phyloP scores from a whole-genome alignment of 92 coral and sea anemone genomes.

The Phenganax subtilis region DNA sequence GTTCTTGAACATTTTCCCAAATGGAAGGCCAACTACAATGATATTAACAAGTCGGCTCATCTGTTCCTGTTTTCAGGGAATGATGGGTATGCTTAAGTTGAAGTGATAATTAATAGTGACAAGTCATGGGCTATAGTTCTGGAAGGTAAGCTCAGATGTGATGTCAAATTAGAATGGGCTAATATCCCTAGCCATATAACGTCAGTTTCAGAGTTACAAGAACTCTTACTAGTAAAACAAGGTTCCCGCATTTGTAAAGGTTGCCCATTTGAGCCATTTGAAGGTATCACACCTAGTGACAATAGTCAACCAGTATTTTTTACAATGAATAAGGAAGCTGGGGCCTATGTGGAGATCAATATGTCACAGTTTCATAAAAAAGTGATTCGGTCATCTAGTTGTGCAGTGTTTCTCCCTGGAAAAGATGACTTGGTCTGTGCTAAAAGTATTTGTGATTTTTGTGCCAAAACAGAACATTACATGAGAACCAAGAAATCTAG shows the following conservation, averaged over 20 bases:
- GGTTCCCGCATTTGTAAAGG: conserved; percentile 27
- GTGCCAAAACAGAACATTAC: conserved; percentile 39
- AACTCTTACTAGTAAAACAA: not conserved
- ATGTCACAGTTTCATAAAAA: conserved; percentile 41
- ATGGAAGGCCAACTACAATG: conserved; percentile 29
- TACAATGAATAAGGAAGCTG: conserved; percentile 26
- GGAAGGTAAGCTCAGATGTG: conserved; percentile 36
- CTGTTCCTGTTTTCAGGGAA: conserved; percentile 43
- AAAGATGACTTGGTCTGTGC: conserved; percentile 30
- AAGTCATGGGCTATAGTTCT: conserved; percentile 26
- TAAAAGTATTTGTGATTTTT: conserved; percentile 39
- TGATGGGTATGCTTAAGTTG: conserved; percentile 44
- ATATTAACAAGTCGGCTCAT: conserved; percentile 29
- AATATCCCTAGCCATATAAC: conserved; percentile 29
- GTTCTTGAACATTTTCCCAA: conserved; percentile 22
- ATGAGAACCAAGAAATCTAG: conserved; percentile 45
- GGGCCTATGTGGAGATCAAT: conserved; percentile 34
- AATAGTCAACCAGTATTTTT: conserved; percentile 39
- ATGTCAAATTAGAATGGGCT: conserved; percentile 40
- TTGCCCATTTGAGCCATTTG: conserved; percentile 30
- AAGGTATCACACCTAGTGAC: conserved; percentile 20
- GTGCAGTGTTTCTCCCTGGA: conserved; percentile 48
- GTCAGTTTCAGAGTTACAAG: conserved; percentile 18
- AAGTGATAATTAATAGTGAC: conserved; percentile 34
- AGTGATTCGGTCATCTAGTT: conserved; percentile 35